phyloP scores from a whole-genome alignment of 2,797 vertebrate genomes.

The Potorous gilbertii region DNA sequence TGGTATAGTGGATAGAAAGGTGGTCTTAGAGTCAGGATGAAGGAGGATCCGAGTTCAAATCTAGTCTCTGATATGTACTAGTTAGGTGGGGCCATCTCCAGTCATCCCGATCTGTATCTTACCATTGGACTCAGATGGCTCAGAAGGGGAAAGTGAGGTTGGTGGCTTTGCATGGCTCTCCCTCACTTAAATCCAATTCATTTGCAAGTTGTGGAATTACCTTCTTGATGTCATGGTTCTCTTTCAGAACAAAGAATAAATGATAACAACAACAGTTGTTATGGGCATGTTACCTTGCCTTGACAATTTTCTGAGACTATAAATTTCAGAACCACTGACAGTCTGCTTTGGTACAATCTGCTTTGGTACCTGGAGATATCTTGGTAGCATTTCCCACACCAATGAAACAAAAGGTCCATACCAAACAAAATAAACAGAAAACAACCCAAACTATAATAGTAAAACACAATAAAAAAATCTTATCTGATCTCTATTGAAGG shows the following conservation, averaged over 20 bases:
- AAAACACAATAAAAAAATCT: neutral
- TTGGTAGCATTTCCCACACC: neutral
- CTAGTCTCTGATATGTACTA: neutral
- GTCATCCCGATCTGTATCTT: too few species aligned
- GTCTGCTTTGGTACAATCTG: neutral
- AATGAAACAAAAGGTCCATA: neutral
- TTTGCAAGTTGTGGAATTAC: too few species aligned
- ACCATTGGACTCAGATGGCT: too few species aligned
- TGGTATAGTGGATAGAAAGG: neutral
- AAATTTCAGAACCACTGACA: neutral
- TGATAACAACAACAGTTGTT: too few species aligned
- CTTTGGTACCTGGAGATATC: neutral
- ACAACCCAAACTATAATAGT: neutral
- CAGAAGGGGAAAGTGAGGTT: too few species aligned
- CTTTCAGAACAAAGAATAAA: too few species aligned
- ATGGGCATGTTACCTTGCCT: neutral
- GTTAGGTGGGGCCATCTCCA: too few species aligned
- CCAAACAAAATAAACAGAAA: neutral
- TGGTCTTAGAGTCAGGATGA: neutral
- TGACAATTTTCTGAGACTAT: neutral
- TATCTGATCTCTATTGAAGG: neutral
- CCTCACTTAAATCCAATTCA: too few species aligned
- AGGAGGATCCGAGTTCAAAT: neutral
- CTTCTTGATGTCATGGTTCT: too few species aligned
- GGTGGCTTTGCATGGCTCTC: too few species aligned